Conservation (phyloP, 1,140 invertebrate genomes). For the Onthophagus taurus region DNA sequence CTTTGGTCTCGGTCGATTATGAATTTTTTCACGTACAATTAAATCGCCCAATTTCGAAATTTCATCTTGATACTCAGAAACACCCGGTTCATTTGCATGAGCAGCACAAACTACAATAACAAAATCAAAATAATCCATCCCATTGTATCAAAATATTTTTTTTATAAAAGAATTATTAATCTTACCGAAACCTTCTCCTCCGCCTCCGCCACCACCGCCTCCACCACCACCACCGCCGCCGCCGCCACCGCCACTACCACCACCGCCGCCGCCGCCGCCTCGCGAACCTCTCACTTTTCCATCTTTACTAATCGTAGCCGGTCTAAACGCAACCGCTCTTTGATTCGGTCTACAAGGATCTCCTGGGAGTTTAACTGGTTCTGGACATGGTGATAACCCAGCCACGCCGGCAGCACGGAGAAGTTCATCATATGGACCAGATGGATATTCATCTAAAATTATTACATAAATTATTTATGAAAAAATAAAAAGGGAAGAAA, state of each 20-base stretch:
- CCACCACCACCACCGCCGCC: conserved; percentile 12
- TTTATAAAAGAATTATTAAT: conserved; percentile 6
- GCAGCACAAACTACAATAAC: background rate
- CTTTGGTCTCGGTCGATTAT: conserved; percentile 22
- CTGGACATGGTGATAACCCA: conserved; percentile 41
- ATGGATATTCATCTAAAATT: conserved; percentile 38
- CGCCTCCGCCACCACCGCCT: conserved; percentile 3
- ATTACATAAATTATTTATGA: conserved; percentile 10
- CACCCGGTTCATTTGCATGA: conserved; percentile 22
- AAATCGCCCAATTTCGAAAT: conserved; percentile 45
- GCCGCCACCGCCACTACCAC: conserved; percentile 10
- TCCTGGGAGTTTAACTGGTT: conserved; percentile 40
- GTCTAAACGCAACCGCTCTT: conserved; percentile 35
- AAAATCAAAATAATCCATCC: background rate
- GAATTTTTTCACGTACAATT: conserved; percentile 47
- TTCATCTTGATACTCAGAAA: conserved; percentile 49
- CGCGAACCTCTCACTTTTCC: conserved; percentile 5
- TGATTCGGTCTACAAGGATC: conserved; percentile 43
- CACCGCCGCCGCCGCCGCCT: conserved; percentile 12
- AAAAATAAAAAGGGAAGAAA: conserved; percentile 10
- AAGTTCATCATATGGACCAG: conserved; percentile 44
- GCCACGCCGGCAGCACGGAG: conserved; percentile 40
- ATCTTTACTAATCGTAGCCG: conserved; percentile 17
- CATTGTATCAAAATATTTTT: background rate
- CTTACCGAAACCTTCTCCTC: background rate